Base-by-base conservation (phyloP, 30 jellyfish, hydroid and myxozoan species). In the Nemopilema nomurai region DNA sequence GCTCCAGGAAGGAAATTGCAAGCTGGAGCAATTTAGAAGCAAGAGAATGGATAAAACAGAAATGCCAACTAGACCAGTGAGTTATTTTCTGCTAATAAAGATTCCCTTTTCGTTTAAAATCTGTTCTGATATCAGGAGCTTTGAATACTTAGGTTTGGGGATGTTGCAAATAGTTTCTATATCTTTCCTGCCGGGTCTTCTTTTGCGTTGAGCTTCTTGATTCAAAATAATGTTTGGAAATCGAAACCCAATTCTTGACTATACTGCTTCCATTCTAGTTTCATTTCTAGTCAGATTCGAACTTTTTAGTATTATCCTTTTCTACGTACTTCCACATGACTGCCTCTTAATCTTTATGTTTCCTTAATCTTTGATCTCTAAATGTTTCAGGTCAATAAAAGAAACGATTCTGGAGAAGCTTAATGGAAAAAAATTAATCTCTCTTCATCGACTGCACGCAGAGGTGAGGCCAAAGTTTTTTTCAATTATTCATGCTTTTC, bases 401-500 rank as follows among this genome's bases (percentile, higher is more conserved):
- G 76, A 73, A 28, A 28, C 93, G 28, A 76, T 84, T 31, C 77
- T 84, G 8, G 93, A 84, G n/a, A 65, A 68, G 21, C 57, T 84
- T 13, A 84, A 82, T 0, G 93, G 93, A 21, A 84, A 51, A 31
- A 78, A 33, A 26, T 27, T 84, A 81, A 30, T 73, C 25, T 74
- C 79, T 20, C 53, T 84, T 53, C 67, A 41, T 18, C 62, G 63
- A 22, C 85, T 84, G 62, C 87, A 66, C 17, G 82, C 73, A 6
- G 77, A 73, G 82, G 93, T 84, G 16, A n/a, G 4, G 51, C 3
- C 0, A 28, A 23, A 9, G 25, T 26, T 9, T 9, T 13, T 1
- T 13, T 25, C 82, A 1, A 28, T n/a, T n/a, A n/a, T n/a, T n/a
- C n/a, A n/a, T n/a, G n/a, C n/a, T n/a, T n/a, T n/a, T n/a, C n/a